Conservation (phyloP, 1,140 invertebrate species). For the Dendroctonus valens region DNA sequence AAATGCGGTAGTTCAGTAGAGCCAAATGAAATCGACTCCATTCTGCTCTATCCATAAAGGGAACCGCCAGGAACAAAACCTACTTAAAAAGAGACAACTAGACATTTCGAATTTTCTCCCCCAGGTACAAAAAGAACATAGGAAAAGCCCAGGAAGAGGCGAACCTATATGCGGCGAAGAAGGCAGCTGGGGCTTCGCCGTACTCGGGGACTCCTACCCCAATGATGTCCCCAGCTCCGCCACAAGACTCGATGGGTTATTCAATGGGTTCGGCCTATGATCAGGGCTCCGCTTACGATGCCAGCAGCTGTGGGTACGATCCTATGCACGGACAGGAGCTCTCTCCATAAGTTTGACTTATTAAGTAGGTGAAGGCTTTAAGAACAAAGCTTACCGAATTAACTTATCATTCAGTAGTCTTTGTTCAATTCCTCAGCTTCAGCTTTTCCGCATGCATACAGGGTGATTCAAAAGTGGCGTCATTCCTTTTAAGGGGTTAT, state of each 20-base stretch:
- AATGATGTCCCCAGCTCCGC: slow-evolving; percentile 90
- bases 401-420: neutral
- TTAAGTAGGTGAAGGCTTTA: slow-evolving; percentile 23
- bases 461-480: no score
- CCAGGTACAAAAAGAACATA: slow-evolving; percentile 97
- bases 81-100: slow-evolving; percentile 10
- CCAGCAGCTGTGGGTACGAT: slow-evolving; percentile 85
- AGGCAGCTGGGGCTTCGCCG: slow-evolving; percentile 91
- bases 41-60: neutral
- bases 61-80: neutral
- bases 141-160: slow-evolving; percentile 99
- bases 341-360: slow-evolving; percentile 35
- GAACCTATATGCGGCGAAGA: slow-evolving; percentile 98
- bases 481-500: no score
- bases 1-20: no score
- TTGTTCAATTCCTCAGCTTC: neutral
- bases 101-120: slow-evolving; percentile 34
- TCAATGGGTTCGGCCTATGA: slow-evolving; percentile 84
- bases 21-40: neutral
- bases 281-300: slow-evolving; percentile 78
- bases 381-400: neutral
- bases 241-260: slow-evolving; percentile 87
- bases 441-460: neutral
- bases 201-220: slow-evolving; percentile 88
- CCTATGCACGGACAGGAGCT: slow-evolving; percentile 60